These are phyloP conservation scores for Pemphigus obesinymphae DNA, from an alignment of 1,140 invertebrate species.

Conservation along the genomic window DNA sequence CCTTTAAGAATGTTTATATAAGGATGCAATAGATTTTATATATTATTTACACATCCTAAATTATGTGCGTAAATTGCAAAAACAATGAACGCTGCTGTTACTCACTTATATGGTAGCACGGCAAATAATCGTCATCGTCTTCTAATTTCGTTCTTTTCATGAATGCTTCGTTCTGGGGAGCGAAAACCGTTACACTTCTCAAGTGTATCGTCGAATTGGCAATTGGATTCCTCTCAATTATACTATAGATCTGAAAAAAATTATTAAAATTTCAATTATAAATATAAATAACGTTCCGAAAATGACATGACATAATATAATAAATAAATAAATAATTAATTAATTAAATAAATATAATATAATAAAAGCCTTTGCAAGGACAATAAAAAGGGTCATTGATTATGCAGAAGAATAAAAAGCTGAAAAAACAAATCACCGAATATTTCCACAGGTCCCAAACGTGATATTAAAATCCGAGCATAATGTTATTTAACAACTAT, in stretches of 20 bases:
- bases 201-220: slow-evolving; percentile 64
- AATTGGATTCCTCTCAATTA: slow-evolving; percentile 62
- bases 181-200: slow-evolving; percentile 69
- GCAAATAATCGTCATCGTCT: slow-evolving; percentile 57
- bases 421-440: too few species aligned
- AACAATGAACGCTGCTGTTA: slow-evolving; percentile 46
- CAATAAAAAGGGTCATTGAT: too few species aligned
- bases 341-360: too few species aligned
- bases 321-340: too few species aligned
- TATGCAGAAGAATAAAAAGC: too few species aligned
- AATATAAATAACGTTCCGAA: too few species aligned
- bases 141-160: slow-evolving; percentile 53
- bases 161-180: slow-evolving; percentile 73
- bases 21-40: not conserved
- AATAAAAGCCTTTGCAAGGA: too few species aligned
- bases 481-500: too few species aligned
- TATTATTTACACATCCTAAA: not conserved
- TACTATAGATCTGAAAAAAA: slow-evolving; percentile 66
- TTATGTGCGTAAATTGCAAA: not conserved
- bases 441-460: too few species aligned
- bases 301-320: too few species aligned
- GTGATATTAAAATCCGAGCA: too few species aligned
- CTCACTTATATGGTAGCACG: slow-evolving; percentile 80
- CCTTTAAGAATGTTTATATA: not conserved
- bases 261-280: too few species aligned